Conservation (phyloP, 2,797 vertebrate species). For the Takifugu rubripes region DNA sequence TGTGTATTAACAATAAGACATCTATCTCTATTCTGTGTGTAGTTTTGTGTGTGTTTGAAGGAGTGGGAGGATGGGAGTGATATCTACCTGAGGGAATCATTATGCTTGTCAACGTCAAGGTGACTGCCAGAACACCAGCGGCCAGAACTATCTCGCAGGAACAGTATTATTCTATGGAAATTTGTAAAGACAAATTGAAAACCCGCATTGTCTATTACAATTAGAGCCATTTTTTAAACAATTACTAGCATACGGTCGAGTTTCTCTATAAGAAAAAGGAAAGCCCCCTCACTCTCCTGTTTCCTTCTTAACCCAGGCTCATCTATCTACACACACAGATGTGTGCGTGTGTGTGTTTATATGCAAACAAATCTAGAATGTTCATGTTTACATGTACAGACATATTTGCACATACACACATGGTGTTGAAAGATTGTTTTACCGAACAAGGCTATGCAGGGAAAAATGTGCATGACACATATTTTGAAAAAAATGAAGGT, state of each 20-base stretch:
- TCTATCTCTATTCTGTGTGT: conserved; percentile 2
- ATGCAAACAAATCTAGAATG: too few relatives aligned
- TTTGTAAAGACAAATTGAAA: conserved; percentile 69
- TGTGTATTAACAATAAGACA: background rate
- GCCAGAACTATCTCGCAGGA: conserved; percentile 30
- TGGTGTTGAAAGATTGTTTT: too few relatives aligned
- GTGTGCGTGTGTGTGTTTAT: too few relatives aligned
- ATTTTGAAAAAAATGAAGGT: too few relatives aligned
- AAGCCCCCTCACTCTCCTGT: conserved; percentile 56
- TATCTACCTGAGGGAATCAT: conserved; percentile 36
- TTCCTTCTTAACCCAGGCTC: conserved; percentile 24
- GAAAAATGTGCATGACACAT: too few relatives aligned
- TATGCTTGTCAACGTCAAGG: conserved; percentile 43
- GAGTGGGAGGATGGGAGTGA: conserved; percentile 26
- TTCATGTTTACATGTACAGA: too few relatives aligned
- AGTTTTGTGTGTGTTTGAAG: conserved; percentile 3
- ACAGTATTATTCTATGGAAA: conserved; percentile 54
- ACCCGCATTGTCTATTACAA: conserved; percentile 74
- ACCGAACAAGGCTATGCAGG: too few relatives aligned
- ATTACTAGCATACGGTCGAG: conserved; percentile 63
- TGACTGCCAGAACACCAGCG: conserved; percentile 49
- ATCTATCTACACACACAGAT: too few relatives aligned
- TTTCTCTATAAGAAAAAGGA: conserved; percentile 66
- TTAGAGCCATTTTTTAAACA: conserved; percentile 70
- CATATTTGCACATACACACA: too few relatives aligned